Base-by-base conservation (phyloP, 2,888 invertebrate genomes). In the Cerastoderma edule region DNA sequence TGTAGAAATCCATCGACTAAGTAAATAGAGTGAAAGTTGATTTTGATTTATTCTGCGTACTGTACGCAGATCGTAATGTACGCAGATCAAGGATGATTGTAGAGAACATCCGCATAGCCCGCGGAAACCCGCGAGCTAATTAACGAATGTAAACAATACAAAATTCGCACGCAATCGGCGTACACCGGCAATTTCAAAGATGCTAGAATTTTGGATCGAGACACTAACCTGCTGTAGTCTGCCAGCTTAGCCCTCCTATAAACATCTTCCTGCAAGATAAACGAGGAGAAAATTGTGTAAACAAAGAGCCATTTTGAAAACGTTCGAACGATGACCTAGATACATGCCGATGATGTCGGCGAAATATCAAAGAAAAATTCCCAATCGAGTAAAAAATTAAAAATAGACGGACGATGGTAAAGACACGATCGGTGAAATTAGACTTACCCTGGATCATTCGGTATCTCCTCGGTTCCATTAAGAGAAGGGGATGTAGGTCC, bases 171-270 rank as follows among this genome's bases (percentile, higher is more conserved):
- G 56, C 67, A 27, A 54, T 72, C 44, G 46, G 30, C 50, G 67
- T 70, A 28, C 64, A 71, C 46, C 65, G 65, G 50, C 46, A 35
- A 50, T 53, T 53, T 54, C 70, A 65, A 67, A 68, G 54, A 30
- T 53, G 50, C 19, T 56, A n/a, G 46, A 71, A 54, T 32, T 28
- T n/a, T 6, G 35, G 32, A 63, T 65, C 33, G 16, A 35, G 66
- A 66, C 32, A 88, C 95, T 95, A 95, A 99, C 98, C 98, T 96
- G 98, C 98, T 95, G 98, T 98, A 93, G 99, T 99, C 95, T 99
- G 99, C 99, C 99, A 99, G 95, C 98, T 98, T 93, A 99, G 96
- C 93, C 99, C 99, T 93, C 99, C 99, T 95, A 99, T 98, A 96
- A 99, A 99, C 98, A 99, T 99, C 96, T 99, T 99, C 95, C 99